These are phyloP conservation scores for Phalera bucephala DNA, from an alignment of 2,888 invertebrate genomes.

Conservation along the genomic window DNA sequence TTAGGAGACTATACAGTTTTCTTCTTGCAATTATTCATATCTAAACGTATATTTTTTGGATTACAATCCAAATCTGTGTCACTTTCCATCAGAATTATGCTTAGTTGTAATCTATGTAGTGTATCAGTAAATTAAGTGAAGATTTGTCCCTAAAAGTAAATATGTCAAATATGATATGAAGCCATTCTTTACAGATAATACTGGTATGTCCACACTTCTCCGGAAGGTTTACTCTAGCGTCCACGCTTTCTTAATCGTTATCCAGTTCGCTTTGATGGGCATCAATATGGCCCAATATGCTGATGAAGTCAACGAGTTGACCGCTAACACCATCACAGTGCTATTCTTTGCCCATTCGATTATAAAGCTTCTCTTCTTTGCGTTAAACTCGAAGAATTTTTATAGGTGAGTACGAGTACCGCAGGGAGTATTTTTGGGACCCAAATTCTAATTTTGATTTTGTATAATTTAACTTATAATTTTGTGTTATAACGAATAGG, in stretches of 20 bases:
- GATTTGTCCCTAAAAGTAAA: no score
- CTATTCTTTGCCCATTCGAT: conserved; percentile 91
- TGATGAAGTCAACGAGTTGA: conserved; percentile 88
- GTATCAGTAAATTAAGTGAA: no score
- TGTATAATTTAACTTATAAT: no score
- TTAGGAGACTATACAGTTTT: no score
- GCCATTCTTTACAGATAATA: conserved; percentile 52
- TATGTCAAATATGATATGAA: no score
- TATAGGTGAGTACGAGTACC: conserved; percentile 85
- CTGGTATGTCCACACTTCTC: conserved; percentile 77
- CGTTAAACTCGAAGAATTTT: conserved; percentile 87
- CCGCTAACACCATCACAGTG: conserved; percentile 91
- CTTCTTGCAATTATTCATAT: no score
- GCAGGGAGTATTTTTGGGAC: background rate
- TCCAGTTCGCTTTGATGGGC: conserved; percentile 85
- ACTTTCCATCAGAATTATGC: no score
- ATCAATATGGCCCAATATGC: conserved; percentile 88
- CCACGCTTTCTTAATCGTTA: conserved; percentile 84
- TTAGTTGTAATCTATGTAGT: no score
- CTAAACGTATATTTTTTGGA: no score
- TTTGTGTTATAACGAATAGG: no score
- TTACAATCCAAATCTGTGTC: no score
- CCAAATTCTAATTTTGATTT: no score
- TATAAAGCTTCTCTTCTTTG: conserved; percentile 89
- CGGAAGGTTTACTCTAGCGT: conserved; percentile 84